A percentile compares a stretch with the other conserved stretches of the same genome.
These are phyloP conservation scores for Silurus lanzhouensis DNA, from an alignment of 2,797 vertebrate species.

Conservation along the genomic window DNA sequence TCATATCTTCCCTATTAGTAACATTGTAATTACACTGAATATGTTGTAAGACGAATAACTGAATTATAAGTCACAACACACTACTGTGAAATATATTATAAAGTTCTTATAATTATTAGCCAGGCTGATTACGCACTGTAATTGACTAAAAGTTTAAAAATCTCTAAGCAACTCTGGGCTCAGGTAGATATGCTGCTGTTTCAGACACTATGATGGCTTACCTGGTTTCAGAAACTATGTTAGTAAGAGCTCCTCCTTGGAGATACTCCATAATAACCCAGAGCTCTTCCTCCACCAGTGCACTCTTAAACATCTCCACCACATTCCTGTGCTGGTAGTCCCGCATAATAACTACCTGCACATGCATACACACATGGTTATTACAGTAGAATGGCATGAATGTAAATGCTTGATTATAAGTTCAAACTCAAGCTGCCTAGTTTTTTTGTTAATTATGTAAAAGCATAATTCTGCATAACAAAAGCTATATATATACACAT, in stretches of 20 bases:
- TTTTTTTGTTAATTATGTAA: neutral
- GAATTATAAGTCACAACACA: neutral
- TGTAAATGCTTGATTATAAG: neutral
- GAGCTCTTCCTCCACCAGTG: conserved; percentile 95
- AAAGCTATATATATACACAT: neutral
- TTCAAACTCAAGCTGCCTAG: neutral
- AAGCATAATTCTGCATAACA: neutral
- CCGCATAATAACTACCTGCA: conserved; percentile 98
- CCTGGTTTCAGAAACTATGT: conserved; percentile 98
- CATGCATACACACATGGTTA: conserved; percentile 18
- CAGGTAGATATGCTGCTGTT: neutral
- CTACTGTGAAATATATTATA: neutral
- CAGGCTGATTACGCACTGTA: neutral
- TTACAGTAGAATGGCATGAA: neutral
- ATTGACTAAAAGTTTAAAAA: neutral
- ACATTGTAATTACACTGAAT: too few relatives aligned
- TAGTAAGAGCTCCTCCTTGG: conserved; percentile 95
- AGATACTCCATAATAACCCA: conserved; percentile 99
- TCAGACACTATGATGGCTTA: conserved; percentile 60
- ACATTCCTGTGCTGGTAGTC: conserved; percentile 97
- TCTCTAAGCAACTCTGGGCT: neutral
- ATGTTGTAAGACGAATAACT: too few relatives aligned
- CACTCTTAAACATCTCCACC: conserved; percentile 99
- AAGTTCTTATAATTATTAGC: neutral
- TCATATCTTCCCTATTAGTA: too few relatives aligned